Conservation (phyloP, 2,797 vertebrate genomes). For the Mionectes olivaceus region DNA sequence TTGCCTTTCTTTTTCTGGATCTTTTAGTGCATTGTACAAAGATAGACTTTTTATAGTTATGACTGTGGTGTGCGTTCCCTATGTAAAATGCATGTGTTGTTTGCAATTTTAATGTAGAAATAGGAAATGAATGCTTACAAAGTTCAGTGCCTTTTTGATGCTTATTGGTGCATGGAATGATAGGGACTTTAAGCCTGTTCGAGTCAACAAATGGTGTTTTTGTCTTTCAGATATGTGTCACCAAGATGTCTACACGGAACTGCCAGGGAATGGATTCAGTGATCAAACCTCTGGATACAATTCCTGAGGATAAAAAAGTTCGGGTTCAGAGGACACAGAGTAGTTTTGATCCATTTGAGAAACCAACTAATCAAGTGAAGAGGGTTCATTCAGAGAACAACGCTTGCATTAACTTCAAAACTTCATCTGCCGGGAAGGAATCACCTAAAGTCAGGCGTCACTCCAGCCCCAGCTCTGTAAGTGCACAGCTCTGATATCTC, state of each 20-base stretch:
- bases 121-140: not conserved
- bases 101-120: not conserved
- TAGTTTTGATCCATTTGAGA: slow-evolving; percentile 94
- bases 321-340: slow-evolving; percentile 95
- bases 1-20: not conserved
- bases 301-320: slow-evolving; percentile 97
- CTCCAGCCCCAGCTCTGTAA: slow-evolving; percentile 96
- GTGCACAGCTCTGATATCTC: slow-evolving; percentile 56
- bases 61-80: not conserved
- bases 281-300: slow-evolving; percentile 95
- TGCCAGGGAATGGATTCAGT: slow-evolving; percentile 96
- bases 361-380: slow-evolving; percentile 93
- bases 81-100: not conserved
- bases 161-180: not conserved
- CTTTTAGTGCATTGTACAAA: not conserved
- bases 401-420: slow-evolving; percentile 94
- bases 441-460: slow-evolving; percentile 91
- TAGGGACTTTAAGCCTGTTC: not conserved
- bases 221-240: slow-evolving; percentile 93
- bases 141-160: not conserved
- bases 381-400: slow-evolving; percentile 97
- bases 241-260: slow-evolving; percentile 98
- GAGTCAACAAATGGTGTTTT: not conserved
- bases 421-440: slow-evolving; percentile 86
- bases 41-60: not conserved